Evolutionary conservation across 2,797 vertebrate genomes (phyloP), one percentile per base, ranked within the genome.

Genomic region (Tangara arthus): DNA sequence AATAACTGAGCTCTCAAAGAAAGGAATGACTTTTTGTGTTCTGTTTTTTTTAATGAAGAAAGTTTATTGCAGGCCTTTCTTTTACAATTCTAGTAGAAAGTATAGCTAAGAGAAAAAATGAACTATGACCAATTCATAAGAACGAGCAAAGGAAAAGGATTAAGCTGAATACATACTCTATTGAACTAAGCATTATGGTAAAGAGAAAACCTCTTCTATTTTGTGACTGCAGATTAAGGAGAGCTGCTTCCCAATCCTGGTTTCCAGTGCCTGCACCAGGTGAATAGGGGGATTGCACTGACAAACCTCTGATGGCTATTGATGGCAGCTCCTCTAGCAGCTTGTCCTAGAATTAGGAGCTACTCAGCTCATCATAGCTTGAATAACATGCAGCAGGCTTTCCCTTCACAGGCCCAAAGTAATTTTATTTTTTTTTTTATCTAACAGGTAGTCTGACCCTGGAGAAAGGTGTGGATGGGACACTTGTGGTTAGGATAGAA

Each of bases 41-140:
- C 16, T 46, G 14, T 0, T 56, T 34, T 61, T 64, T 70, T 76
- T 76, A 87, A 90, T 95, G 95, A 97, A 97, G 96, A 97, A 96
- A 98, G 93, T 98, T 98, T 98, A 98, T 98, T 98, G 97, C 96
- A 97, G 97, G 83, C 98, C 96, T 87, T 24, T 87, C 68, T 95
- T 92, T 95, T 97, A 97, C 95, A 97, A 92, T 97, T 97, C 97
- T 90, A 97, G 97, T 98, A 97, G 95, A 98, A 98, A 98, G 97
- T 97, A 96, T 95, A 95, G 83, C 95, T 96, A 96, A 97, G 97
- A 96, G 95, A 92, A 89, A 96, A 95, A 95, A 96, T 93, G 63
- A 96, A 59, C 91, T 95, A 96, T 92, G 95, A 95, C 68, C 81
- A 68, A 70, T 71, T 87, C 3, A 18, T 93, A 92, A 90, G 75